phyloP scores from a whole-genome alignment of 2,113 vertebrate species.

The Neomonachus schauinslandi region DNA sequence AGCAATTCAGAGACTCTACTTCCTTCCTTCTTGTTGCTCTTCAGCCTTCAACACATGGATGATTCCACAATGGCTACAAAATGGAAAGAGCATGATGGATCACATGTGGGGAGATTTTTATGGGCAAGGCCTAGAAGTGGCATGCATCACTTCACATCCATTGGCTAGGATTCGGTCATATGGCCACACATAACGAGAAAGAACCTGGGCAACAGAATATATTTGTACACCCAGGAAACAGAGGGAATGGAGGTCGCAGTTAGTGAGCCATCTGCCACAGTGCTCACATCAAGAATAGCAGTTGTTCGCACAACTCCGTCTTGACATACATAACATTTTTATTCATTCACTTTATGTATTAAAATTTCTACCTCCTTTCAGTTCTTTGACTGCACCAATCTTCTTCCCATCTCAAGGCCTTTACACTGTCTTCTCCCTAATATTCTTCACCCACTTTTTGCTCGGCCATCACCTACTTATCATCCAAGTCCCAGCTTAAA shows the following conservation, averaged over 20 bases:
- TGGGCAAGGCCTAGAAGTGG: background rate
- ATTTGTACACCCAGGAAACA: background rate
- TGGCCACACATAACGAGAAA: background rate
- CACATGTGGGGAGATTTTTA: background rate
- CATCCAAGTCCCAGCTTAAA: background rate
- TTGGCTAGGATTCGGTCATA: background rate
- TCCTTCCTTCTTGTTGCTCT: background rate
- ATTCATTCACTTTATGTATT: background rate
- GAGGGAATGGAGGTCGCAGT: background rate
- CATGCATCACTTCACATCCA: background rate
- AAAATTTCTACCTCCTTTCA: background rate
- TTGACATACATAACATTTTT: background rate
- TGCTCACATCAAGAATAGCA: background rate
- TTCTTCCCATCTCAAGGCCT: background rate
- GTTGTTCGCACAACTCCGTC: background rate
- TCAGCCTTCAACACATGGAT: background rate
- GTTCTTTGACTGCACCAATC: background rate
- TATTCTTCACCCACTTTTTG: background rate
- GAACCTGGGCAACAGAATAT: background rate
- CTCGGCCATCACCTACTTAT: background rate
- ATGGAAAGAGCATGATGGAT: background rate
- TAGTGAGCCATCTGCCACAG: background rate
- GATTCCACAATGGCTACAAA: background rate
- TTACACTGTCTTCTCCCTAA: background rate
- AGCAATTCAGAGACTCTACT: background rate